Percentiles rank a stretch among this genome's conserved stretches.
Evolutionary conservation across 2,113 vertebrate genomes (phyloP).

Genomic region (Burhinus bistriatus): DNA sequence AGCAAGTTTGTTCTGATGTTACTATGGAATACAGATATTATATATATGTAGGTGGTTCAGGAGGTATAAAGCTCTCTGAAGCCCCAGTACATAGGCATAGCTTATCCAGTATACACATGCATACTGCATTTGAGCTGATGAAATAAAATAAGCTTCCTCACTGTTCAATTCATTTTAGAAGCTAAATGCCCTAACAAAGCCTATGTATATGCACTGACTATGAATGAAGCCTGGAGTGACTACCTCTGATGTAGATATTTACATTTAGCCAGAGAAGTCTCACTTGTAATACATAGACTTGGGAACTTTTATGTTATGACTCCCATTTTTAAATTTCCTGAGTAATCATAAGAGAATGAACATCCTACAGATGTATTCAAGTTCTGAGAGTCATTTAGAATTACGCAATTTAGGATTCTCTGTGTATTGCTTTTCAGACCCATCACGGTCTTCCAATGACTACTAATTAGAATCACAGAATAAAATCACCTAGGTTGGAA

Average conservation of each 20-base stretch:
- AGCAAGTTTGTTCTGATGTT: neutral
- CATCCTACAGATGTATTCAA: neutral
- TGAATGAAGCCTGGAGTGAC: neutral
- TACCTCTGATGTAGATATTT: neutral
- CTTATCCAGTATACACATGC: neutral
- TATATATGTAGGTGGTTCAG: neutral
- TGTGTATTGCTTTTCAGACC: neutral
- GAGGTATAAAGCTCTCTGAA: neutral
- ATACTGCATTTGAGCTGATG: neutral
- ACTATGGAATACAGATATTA: neutral
- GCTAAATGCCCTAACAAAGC: neutral
- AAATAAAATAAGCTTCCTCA: neutral
- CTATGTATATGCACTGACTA: neutral
- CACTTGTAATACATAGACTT: neutral
- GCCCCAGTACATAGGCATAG: neutral
- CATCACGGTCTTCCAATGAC: neutral
- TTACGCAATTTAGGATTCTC: neutral
- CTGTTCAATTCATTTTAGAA: neutral
- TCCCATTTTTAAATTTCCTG: neutral
- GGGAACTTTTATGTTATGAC: neutral
- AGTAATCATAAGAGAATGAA: neutral
- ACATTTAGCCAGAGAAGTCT: neutral
- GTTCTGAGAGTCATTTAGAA: neutral
- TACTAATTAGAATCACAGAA: neutral
- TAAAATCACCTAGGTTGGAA: no score